phyloP scores from a whole-genome alignment of 37 sponge, comb jelly and placozoan species.

The Haliclona indistincta region DNA sequence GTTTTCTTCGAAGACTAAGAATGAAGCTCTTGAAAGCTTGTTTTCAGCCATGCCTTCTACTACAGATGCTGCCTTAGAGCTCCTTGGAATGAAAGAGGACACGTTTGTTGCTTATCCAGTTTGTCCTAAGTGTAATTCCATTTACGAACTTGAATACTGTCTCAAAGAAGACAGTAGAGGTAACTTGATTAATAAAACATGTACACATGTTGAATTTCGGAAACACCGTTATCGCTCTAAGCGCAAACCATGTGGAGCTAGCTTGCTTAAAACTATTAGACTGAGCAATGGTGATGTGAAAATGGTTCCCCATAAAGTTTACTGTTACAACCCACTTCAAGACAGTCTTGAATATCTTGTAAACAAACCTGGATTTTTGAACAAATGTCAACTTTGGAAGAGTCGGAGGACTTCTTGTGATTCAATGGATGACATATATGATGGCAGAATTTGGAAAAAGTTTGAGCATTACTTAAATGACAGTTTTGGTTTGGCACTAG shows the following conservation, averaged over 20 bases:
- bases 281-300: neutral
- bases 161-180: neutral
- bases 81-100: no score
- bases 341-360: conserved; percentile 24
- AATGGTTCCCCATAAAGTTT: conserved; percentile 29
- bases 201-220: conserved; percentile 16
- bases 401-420: neutral
- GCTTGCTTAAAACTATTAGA: conserved; percentile 31
- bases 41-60: no score
- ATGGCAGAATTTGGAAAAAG: conserved; percentile 29
- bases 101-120: neutral
- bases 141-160: neutral
- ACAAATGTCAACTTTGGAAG: conserved; percentile 31
- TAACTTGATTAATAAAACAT: neutral
- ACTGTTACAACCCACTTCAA: conserved; percentile 35
- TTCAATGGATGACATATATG: conserved; percentile 22
- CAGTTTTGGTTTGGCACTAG: conserved; percentile 7
- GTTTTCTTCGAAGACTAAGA: neutral
- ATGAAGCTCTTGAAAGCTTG: neutral
- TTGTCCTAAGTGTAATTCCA: neutral
- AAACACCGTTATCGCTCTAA: conserved; percentile 9
- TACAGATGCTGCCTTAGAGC: no score
- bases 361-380: conserved; percentile 19
- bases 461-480: conserved; percentile 38
- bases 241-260: conserved; percentile 14